phyloP scores from a whole-genome alignment of 1,140 invertebrate species.

The Orius laevigatus region DNA sequence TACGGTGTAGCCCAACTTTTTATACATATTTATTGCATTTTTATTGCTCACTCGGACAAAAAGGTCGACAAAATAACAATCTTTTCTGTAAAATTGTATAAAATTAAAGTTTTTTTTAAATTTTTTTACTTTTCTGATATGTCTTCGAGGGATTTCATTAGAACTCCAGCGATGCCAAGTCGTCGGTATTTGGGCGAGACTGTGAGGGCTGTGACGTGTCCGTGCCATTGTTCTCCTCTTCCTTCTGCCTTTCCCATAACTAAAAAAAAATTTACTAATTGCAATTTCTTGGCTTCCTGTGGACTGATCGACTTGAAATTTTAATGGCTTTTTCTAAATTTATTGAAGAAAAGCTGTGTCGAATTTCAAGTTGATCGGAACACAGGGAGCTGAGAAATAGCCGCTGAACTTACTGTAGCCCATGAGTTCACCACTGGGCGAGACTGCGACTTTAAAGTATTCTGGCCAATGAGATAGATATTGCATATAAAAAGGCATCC shows the following conservation, averaged over 20 bases:
- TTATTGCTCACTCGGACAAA: constrained; percentile 96
- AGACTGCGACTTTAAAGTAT: constrained; percentile 93
- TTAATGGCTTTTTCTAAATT: no score
- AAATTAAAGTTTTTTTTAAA: not conserved
- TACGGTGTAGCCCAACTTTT: constrained; percentile 89
- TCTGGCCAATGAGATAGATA: constrained; percentile 98
- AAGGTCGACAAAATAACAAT: constrained; percentile 94
- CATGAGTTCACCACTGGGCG: constrained; percentile 89
- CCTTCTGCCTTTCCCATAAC: constrained; percentile 99
- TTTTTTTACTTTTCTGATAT: constrained; percentile 84
- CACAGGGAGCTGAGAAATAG: no score
- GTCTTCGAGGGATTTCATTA: constrained; percentile 93
- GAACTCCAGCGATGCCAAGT: constrained; percentile 73
- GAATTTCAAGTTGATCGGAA: no score
- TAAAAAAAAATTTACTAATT: constrained; percentile 36
- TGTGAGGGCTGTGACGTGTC: constrained; percentile 93
- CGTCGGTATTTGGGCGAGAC: constrained; percentile 87
- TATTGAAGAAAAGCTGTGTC: no score
- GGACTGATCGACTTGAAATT: no score
- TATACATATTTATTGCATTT: constrained; percentile 96
- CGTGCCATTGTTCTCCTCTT: constrained; percentile 89
- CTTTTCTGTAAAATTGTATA: constrained; percentile 52
- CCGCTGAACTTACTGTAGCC: constrained; percentile 97
- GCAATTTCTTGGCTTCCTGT: no score
- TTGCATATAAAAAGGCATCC: constrained; percentile 91